Evolutionary conservation across 2,888 invertebrate genomes (phyloP), one percentile per base, ranked within the genome.

Genomic region (Orthosia gracilis): DNA sequence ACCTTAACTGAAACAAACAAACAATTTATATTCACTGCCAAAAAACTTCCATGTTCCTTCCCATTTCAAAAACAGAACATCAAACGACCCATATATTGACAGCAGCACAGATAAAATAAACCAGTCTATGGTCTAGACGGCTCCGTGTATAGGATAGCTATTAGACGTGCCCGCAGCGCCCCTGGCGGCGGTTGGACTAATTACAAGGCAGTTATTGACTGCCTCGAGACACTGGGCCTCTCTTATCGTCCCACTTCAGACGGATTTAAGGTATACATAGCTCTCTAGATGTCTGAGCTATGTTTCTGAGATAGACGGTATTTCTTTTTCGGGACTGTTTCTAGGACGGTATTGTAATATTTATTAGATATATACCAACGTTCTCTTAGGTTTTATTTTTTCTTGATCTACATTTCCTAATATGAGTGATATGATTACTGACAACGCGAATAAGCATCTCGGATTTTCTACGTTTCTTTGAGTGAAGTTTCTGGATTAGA

Each of bases 171-270:
- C 62, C 47, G 15, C 71, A 64, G 64, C 49, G 45, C 18, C 63
- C 49, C 64, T 55, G 52, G 54, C 64, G 26, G 54, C 55, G 18
- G 57, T 61, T 26, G 40, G 49, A 69, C 76, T 76, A 82, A 69
- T 84, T 70, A 68, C 72, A 52, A 62, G 55, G 11, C 62, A 52
- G 75, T 84, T 73, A 82, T 82, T 73, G 84, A 73, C 84, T 69
- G 68, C 31, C 69, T 5, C 55, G n/a, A 84, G 70, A 80, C 84
- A 73, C 58, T 52, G 58, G 80, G 23, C 18, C 49, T 11, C 80
- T 50, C 79, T 72, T 80, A 84, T 80, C 81, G 67, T 26, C 31
- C n/a, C 57, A 70, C 65, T 74, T 70, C 80, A 80, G 80, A 74
- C 64, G 65, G 57, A 74, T 70, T 73, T 52, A n/a, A 73, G 61